Percentiles rank a stretch among this genome's conserved stretches.
phyloP scores from a whole-genome alignment of 2,888 invertebrate genomes.

The Chalcosyrphus nemorum region DNA sequence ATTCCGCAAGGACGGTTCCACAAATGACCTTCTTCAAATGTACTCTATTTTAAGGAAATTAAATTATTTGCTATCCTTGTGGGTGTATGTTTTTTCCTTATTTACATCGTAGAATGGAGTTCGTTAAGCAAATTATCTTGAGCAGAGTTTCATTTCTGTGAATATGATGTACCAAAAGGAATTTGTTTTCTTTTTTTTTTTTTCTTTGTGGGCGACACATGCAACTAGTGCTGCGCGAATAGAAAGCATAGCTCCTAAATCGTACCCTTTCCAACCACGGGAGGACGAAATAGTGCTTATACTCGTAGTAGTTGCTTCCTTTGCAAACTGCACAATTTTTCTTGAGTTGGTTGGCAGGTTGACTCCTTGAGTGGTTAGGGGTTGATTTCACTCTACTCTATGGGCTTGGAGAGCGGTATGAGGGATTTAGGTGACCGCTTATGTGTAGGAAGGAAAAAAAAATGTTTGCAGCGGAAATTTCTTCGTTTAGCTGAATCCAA shows the following conservation, averaged over 20 bases:
- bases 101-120: constrained; percentile 14
- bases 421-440: not conserved
- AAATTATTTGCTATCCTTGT: constrained; percentile 13
- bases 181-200: not conserved
- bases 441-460: constrained; percentile 7
- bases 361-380: not conserved
- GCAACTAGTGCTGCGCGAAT: constrained; percentile 34
- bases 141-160: constrained; percentile 5
- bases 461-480: constrained; percentile 27
- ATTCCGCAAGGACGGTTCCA: not conserved
- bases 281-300: constrained; percentile 11
- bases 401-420: not conserved
- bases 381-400: not conserved
- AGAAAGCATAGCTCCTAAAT: not conserved
- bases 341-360: not conserved
- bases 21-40: not conserved
- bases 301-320: constrained; percentile 7
- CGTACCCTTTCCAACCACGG: not conserved
- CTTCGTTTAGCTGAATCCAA: constrained; percentile 22
- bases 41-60: constrained; percentile 12
- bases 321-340: not conserved
- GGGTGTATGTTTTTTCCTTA: not conserved
- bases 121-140: constrained; percentile 32
- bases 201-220: not conserved
- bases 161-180: not conserved